Evolutionary conservation across 2,113 vertebrate genomes (phyloP), one percentile per base, ranked within the genome.

Genomic region (Callionymus lyra): DNA sequence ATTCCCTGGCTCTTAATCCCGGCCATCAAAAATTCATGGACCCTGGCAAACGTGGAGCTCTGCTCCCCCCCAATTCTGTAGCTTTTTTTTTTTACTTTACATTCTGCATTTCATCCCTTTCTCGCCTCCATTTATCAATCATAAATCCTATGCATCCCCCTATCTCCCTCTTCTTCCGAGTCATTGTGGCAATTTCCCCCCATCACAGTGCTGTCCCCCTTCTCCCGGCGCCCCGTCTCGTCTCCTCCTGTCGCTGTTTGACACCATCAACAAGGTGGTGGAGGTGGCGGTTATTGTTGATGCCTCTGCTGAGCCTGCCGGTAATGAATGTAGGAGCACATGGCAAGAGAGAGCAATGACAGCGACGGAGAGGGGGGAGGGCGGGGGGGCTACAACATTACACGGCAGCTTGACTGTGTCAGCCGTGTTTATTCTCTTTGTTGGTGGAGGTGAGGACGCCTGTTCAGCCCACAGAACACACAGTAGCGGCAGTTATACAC

Each of bases 261-360:
- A 80, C 80, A 74, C 60, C 50, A 65, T 73, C 75, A 80, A 81
- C 80, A 72, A 73, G 77, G 71, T 75, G 80, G 69, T 68, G 45
- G 65, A 71, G 70, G 66, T 69, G 72, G 70, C 75, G 78, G 77
- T 74, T 79, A 64, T 79, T 76, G 74, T 77, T 66, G 73, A 70
- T 60, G 65, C 63, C 63, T 66, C 48, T 64, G 70, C 74, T 56
- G 53, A 62, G 60, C 56, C 68, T 72, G 56, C 65, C 59, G 72
- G 70, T 82, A 79, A 82, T 82, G 74, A 82, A 82, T 76, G 73
- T 79, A 79, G 63, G 59, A 55, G 70, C 53, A 64, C 72, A 47
- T 31, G 70, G 63, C 46, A 55, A 52, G 56, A 52, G 61, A 44
- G 56, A 48, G 63, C 54, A 62, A 67, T 59, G 66, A 65, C 59